Conservation (phyloP, 1,140 invertebrate species). For the Drosophila melanica region DNA sequence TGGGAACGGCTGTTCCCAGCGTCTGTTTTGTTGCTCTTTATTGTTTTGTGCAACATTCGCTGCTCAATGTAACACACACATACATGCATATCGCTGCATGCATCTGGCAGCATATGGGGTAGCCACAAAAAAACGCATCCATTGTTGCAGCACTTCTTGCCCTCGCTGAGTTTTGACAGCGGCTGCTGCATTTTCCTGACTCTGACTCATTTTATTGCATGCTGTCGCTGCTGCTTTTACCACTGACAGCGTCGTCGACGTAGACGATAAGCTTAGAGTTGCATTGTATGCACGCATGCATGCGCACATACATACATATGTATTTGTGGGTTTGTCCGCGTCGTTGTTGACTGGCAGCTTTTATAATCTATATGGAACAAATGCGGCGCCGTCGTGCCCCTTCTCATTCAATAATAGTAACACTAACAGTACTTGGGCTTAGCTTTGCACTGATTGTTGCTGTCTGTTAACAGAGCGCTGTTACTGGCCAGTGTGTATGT, state of each 20-base stretch:
- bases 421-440: background rate
- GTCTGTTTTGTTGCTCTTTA: slow-evolving; percentile 50
- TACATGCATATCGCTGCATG: slow-evolving; percentile 37
- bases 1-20: slow-evolving; percentile 43
- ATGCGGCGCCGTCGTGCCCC: slow-evolving; percentile 30
- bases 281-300: slow-evolving; percentile 21
- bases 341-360: slow-evolving; percentile 33
- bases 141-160: slow-evolving; percentile 68
- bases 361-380: slow-evolving; percentile 73
- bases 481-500: slow-evolving; percentile 39
- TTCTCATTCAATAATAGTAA: slow-evolving; percentile 12
- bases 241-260: slow-evolving; percentile 41
- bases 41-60: slow-evolving; percentile 58
- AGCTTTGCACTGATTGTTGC: slow-evolving; percentile 37
- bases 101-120: slow-evolving; percentile 70
- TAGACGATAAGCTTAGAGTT: slow-evolving; percentile 43
- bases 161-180: slow-evolving; percentile 52
- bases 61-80: slow-evolving; percentile 46
- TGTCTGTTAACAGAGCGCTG: slow-evolving; percentile 44
- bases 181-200: slow-evolving; percentile 43
- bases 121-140: slow-evolving; percentile 59
- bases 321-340: background rate
- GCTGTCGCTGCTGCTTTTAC: slow-evolving; percentile 24
- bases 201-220: slow-evolving; percentile 51
- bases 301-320: background rate